These are phyloP conservation scores for Stenichneumon culpator DNA, from an alignment of 2,888 invertebrate genomes.

Conservation along the genomic window DNA sequence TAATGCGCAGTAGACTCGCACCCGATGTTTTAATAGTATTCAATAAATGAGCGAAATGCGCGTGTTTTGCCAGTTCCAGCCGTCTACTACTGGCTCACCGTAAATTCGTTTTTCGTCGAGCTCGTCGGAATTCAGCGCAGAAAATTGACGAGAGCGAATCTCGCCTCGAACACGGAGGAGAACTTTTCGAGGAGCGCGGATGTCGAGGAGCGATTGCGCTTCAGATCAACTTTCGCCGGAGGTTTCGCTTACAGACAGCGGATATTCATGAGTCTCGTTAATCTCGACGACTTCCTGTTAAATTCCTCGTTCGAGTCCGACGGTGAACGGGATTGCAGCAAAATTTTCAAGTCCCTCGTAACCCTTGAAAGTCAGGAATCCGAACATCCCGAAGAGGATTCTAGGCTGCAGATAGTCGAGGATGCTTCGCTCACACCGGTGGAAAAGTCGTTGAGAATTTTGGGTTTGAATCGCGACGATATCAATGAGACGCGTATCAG, in stretches of 20 bases:
- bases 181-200: not conserved
- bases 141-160: conserved; percentile 48
- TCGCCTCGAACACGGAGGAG: not conserved
- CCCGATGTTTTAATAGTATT: not conserved
- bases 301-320: conserved; percentile 37
- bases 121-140: conserved; percentile 61
- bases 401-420: conserved; percentile 56
- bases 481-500: conserved; percentile 58
- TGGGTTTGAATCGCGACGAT: conserved; percentile 73
- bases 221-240: conserved; percentile 24
- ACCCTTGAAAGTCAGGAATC: conserved; percentile 69
- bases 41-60: conserved; percentile 18
- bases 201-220: conserved; percentile 24
- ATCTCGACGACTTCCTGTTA: conserved; percentile 58
- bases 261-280: conserved; percentile 68
- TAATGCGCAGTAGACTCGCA: not conserved
- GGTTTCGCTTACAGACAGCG: conserved; percentile 43
- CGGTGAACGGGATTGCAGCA: conserved; percentile 39
- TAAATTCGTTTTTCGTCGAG: conserved; percentile 73
- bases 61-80: conserved; percentile 71
- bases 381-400: conserved; percentile 61
- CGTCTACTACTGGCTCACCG: conserved; percentile 77
- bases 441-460: conserved; percentile 75
- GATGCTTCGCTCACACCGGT: conserved; percentile 66
- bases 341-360: conserved; percentile 70